phyloP scores from a whole-genome alignment of 2,113 vertebrate genomes.

The Elaphurus davidianus region DNA sequence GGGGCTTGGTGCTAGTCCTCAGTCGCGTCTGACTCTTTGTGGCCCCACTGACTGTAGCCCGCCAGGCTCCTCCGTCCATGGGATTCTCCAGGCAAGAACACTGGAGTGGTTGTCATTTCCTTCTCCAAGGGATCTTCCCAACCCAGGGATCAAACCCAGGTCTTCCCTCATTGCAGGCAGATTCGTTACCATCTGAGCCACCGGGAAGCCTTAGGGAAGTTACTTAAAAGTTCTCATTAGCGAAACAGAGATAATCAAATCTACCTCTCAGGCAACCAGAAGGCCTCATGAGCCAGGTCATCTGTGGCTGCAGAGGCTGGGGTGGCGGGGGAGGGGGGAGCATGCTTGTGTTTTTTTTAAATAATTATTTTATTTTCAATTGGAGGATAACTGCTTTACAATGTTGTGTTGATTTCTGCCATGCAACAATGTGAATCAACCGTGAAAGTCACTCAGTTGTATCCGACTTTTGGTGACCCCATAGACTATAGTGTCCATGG shows the following conservation, averaged over 20 bases:
- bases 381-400: not conserved
- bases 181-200: not conserved
- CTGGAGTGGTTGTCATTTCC: not conserved
- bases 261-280: not conserved
- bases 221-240: not conserved
- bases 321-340: too few species aligned
- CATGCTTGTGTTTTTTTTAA: accelerated
- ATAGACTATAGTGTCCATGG: not conserved
- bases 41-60: accelerated
- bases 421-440: not conserved
- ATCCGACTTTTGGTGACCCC: accelerated
- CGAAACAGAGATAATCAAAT: not conserved
- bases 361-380: not conserved
- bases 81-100: not conserved
- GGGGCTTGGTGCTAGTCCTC: not conserved
- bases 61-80: not conserved
- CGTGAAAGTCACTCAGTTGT: not conserved
- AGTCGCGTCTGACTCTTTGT: accelerated
- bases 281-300: not conserved
- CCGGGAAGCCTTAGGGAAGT: not conserved
- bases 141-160: not conserved
- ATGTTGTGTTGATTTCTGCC: not conserved
- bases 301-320: not conserved
- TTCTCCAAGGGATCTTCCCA: not conserved
- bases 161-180: not conserved